Base-by-base conservation (phyloP, 1,140 invertebrate species). In the Episyrphus balteatus region DNA sequence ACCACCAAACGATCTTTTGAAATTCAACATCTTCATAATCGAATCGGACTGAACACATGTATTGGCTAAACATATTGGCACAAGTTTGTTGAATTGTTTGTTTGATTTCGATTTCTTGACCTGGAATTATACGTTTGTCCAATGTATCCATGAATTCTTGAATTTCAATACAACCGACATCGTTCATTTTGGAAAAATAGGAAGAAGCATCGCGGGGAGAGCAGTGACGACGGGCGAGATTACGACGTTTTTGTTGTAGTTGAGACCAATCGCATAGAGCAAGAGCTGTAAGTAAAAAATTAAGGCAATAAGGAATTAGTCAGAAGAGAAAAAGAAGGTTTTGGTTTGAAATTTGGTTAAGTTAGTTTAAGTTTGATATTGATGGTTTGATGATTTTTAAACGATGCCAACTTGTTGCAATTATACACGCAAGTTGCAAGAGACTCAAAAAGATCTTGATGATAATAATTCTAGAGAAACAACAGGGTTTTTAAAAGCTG, bases 251-350 rank as follows among this genome's bases (percentile, higher is more conserved):
- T 49, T 84, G 82, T 55, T 92, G 89, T 1, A 89, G 64, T 2
- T 84, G 79, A 1, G 84, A 87, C 87, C 86, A 91, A 58, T 91
- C 82, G 61, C 86, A 88, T 37, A 92, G 78, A 11, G 88, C 88
- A 43, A 92, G 67, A 48, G 88, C 88, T 91, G 74, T 46, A 75
- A 72, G 66, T 70, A 70, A 70, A 62, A 61, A 21, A 42, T 26
- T 26, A 5, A 26, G 21, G 3, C 21, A 26, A 8, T 26, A 8
- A 26, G 21, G 8, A 26, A 26, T 5, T 26, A 8, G 21, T 5
- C 21, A 26, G 21, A 8, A 26, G 21, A 5, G 21, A 5, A 26
- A 26, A 26, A 8, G 21, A 26, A 26, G 21, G 3, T 26, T 26
- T 26, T 26, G 3, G n/a, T n/a, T n/a, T n/a, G n/a, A n/a, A n/a